phyloP scores from a whole-genome alignment of 2,888 invertebrate genomes.

The Electrophaes corylata region DNA sequence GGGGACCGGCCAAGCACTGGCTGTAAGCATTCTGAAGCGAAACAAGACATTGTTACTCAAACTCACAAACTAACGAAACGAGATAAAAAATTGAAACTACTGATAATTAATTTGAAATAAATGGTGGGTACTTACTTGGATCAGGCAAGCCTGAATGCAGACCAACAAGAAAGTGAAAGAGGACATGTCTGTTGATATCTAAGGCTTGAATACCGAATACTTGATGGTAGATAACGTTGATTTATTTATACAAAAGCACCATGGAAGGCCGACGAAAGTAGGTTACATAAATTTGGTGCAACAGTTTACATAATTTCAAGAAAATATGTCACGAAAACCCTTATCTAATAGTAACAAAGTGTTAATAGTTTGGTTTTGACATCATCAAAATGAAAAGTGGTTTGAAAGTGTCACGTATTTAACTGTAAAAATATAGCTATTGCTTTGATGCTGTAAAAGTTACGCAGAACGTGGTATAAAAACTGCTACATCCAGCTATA shows the following conservation, averaged over 20 bases:
- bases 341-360: conserved; percentile 17
- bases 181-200: conserved; percentile 38
- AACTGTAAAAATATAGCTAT: neutral
- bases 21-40: conserved; percentile 22
- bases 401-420: conserved; percentile 8
- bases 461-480: conserved; percentile 17
- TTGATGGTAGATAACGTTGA: neutral
- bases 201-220: conserved; percentile 9
- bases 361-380: conserved; percentile 12
- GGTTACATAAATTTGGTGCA: conserved; percentile 1
- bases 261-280: neutral
- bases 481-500: neutral
- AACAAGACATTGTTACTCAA: neutral
- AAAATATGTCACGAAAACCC: neutral
- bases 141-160: conserved; percentile 55
- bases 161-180: conserved; percentile 46
- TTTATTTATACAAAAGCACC: neutral
- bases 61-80: neutral
- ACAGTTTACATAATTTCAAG: neutral
- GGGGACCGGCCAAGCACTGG: conserved; percentile 18
- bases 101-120: too few species aligned
- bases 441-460: conserved; percentile 2
- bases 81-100: too few species aligned
- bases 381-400: neutral
- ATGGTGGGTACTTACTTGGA: conserved; percentile 43